phyloP scores from a whole-genome alignment of 2,888 invertebrate genomes.

The Megalurothrips usitatus region DNA sequence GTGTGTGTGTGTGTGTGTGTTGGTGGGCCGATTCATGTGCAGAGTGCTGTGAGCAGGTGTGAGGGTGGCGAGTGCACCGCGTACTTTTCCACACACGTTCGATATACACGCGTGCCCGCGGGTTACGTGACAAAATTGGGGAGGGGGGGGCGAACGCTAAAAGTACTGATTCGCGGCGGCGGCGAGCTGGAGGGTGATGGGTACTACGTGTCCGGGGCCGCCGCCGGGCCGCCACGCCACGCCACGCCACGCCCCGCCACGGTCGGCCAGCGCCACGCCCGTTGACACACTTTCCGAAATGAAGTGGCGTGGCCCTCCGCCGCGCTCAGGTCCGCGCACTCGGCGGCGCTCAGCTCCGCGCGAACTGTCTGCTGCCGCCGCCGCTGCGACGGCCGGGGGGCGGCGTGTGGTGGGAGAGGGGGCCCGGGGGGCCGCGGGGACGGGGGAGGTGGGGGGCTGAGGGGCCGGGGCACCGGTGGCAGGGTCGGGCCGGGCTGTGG shows the following conservation, averaged over 20 bases:
- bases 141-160: neutral
- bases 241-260: neutral
- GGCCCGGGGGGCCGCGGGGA: too few species aligned
- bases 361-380: too few species aligned
- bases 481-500: neutral
- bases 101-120: too few species aligned
- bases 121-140: neutral
- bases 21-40: neutral
- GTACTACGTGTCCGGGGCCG: neutral
- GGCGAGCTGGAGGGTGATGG: neutral
- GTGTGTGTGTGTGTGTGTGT: neutral
- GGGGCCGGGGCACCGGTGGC: neutral
- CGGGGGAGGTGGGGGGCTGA: neutral
- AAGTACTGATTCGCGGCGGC: neutral
- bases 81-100: too few species aligned
- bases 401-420: too few species aligned
- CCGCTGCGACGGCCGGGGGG: too few species aligned
- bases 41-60: too few species aligned
- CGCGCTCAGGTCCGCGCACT: too few species aligned
- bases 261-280: neutral
- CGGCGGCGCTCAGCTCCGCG: too few species aligned
- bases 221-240: neutral
- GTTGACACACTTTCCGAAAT: slow-evolving; percentile 14
- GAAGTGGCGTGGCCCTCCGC: neutral
- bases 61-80: too few species aligned